Percentiles rank a stretch among this genome's conserved stretches.
phyloP scores from a whole-genome alignment of 2,113 vertebrate species.

The Lipotes vexillifer region DNA sequence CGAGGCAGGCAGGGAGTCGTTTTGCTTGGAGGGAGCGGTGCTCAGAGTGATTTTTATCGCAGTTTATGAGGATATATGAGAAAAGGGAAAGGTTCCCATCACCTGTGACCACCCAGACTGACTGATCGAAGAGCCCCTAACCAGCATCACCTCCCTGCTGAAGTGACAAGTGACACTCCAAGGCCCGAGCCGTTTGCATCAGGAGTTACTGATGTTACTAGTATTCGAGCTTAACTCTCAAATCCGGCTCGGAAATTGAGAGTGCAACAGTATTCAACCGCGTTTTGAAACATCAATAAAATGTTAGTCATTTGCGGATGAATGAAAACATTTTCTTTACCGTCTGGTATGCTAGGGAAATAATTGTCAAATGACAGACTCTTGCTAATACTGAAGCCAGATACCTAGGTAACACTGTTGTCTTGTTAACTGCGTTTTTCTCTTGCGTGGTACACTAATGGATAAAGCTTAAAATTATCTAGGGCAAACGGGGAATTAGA shows the following conservation, averaged over 20 bases:
- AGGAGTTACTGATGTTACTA: constrained; percentile 2
- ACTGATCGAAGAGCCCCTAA: neutral
- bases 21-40: neutral
- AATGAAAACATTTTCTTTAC: constrained; percentile 80
- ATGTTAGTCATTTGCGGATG: constrained; percentile 62
- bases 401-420: constrained; percentile 66
- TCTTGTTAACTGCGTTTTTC: constrained; percentile 59
- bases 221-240: constrained; percentile 40
- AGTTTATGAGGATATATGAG: neutral
- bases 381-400: constrained; percentile 75
- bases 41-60: constrained; percentile 28
- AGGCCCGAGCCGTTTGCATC: neutral
- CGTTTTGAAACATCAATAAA: constrained; percentile 60
- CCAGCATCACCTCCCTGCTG: neutral
- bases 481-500: constrained; percentile 2
- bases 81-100: neutral
- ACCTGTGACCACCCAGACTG: constrained; percentile 37
- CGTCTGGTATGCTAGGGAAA: constrained; percentile 72
- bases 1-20: constrained; percentile 43
- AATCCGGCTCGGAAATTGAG: neutral
- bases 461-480: constrained; percentile 73
- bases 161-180: neutral
- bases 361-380: constrained; percentile 78
- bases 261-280: neutral
- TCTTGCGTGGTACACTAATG: constrained; percentile 23